Evolutionary conservation across 2,113 vertebrate genomes (phyloP).

Genomic region (Zosterops japonicus): DNA sequence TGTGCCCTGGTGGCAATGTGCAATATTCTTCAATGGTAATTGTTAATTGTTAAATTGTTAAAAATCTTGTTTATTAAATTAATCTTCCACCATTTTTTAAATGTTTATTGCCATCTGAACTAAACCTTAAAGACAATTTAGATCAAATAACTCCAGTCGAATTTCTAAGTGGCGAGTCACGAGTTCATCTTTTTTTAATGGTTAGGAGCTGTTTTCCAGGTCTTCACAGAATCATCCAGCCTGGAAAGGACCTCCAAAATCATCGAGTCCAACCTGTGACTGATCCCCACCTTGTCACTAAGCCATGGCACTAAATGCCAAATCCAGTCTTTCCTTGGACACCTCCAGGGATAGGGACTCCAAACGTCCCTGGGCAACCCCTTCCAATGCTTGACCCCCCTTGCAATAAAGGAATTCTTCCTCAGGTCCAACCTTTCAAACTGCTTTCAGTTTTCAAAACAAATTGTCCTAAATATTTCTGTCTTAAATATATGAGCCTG

Average conservation of each 20-base stretch:
- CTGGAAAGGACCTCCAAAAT: background rate
- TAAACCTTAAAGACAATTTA: background rate
- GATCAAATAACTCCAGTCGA: background rate
- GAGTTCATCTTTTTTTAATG: background rate
- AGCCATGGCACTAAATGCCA: background rate
- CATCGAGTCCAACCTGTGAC: background rate
- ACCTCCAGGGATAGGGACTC: background rate
- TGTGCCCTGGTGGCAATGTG: background rate
- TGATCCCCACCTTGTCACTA: background rate
- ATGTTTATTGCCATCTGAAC: background rate
- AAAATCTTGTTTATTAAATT: background rate
- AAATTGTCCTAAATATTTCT: background rate
- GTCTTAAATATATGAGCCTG: background rate
- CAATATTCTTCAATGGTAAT: background rate
- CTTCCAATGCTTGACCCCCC: background rate
- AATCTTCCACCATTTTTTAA: background rate
- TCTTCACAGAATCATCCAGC: background rate
- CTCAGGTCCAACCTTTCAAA: background rate
- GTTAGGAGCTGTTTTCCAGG: background rate
- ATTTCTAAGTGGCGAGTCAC: background rate
- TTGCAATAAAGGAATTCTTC: background rate
- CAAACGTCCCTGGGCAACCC: background rate
- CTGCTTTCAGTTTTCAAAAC: background rate
- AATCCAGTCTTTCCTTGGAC: background rate
- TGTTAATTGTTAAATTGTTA: too few relatives aligned